These are phyloP conservation scores for Temnothorax curvispinosus DNA, from an alignment of 1,140 invertebrate species.

Conservation along the genomic window DNA sequence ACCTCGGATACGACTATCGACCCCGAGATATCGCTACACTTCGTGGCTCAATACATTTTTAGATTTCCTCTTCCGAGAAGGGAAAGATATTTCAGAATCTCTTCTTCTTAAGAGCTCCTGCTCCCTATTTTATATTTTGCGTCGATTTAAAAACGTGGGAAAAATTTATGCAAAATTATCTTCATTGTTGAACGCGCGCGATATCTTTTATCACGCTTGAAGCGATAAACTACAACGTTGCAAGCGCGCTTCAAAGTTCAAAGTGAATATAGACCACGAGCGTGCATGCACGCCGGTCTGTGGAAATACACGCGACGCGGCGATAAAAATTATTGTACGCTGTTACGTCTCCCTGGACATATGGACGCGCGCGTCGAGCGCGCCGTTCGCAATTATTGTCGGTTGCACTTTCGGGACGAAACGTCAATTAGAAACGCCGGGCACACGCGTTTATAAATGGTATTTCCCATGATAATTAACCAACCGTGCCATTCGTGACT, in stretches of 20 bases:
- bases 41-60: neutral
- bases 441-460: neutral
- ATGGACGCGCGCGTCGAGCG: neutral
- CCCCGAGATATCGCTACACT: neutral
- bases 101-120: neutral
- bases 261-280: neutral
- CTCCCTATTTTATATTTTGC: neutral
- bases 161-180: neutral
- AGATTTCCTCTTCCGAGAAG: neutral
- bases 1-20: neutral
- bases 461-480: constrained; percentile 40
- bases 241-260: neutral
- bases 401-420: neutral
- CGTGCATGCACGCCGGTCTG: neutral
- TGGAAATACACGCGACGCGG: neutral
- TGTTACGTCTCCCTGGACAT: neutral
- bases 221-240: neutral
- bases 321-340: constrained; percentile 29
- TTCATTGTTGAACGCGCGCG: neutral
- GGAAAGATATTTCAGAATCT: neutral
- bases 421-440: constrained; percentile 29
- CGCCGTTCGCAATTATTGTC: neutral
- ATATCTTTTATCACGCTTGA: neutral
- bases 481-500: neutral
- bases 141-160: neutral